These are phyloP conservation scores for Neotoma lepida DNA, from an alignment of 2,113 vertebrate genomes.

Conservation along the genomic window DNA sequence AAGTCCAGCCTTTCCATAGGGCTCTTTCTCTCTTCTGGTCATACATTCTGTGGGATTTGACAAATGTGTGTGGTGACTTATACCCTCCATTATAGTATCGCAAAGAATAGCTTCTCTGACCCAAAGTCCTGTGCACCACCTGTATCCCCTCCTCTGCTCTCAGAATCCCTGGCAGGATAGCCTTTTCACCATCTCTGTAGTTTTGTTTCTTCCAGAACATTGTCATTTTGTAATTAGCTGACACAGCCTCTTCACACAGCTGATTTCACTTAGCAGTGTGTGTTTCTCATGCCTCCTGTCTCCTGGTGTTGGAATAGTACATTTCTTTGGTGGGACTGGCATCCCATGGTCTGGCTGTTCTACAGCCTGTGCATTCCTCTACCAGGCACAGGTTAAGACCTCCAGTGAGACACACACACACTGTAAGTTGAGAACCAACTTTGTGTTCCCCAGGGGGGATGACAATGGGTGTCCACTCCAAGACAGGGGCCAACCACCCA, in stretches of 20 bases:
- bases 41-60: background rate
- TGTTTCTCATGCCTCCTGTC: background rate
- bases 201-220: background rate
- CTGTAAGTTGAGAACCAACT: background rate
- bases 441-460: background rate
- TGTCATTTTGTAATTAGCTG: background rate
- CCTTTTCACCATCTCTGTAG: background rate
- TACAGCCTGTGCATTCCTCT: background rate
- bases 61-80: too few species aligned
- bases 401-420: background rate
- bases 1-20: background rate
- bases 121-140: background rate
- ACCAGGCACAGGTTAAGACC: fast-evolving
- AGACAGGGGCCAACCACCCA: background rate
- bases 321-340: background rate
- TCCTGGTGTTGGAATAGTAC: background rate
- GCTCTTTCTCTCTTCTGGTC: background rate
- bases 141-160: background rate
- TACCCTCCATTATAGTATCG: too few species aligned
- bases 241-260: background rate
- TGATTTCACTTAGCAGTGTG: background rate
- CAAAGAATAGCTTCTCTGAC: background rate
- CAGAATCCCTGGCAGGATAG: too few species aligned
- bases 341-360: background rate
- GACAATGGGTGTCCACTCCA: background rate